Evolutionary conservation across 2,888 invertebrate genomes (phyloP), one percentile per base, ranked within the genome.

Genomic region (Xestia xanthographa): DNA sequence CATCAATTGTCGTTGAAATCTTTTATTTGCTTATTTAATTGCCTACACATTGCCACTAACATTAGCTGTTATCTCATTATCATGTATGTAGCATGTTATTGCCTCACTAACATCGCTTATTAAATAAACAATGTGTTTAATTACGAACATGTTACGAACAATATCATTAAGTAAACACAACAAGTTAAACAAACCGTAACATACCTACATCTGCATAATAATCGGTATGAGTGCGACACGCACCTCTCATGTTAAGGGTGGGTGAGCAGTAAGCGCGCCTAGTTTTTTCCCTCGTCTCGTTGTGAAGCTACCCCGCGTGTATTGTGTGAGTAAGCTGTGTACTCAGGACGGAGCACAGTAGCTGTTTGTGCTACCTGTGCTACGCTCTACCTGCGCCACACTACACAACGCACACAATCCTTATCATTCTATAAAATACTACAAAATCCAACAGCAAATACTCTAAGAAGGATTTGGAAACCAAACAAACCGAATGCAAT

Each of bases 331-430:
- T 92, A 92, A 90, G 88, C 88, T 95, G 94, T 96, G 95, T 96
- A 93, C 94, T 93, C 94, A 95, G 95, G 95, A 94, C 93, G 79
- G 87, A 89, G 91, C 90, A 94, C 95, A 92, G 96, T 94, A 95
- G 95, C 94, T 92, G 93, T 93, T 93, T 92, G 90, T 90, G 95
- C 96, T 96, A 96, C 96, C 95, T 95, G 96, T 95, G 91, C 95
- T 96, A 96, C 96, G 94, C 95, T 90, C 91, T 94, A 94, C 94
- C 92, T 92, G 92, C 89, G 85, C 85, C 78, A 82, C 84, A 77
- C 86, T 81, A 77, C 73, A 77, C 89, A 90, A 83, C 88, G 88
- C 92, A 93, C 91, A 92, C 93, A 93, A 90, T 91, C 90, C 94
- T 95, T 95, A 95, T 96, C 96, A 93, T 92, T 90, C 92, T 91